Evolutionary conservation across 2,113 vertebrate species (phyloP), one percentile per base, ranked within the genome.

Genomic region (Plotosus lineatus): DNA sequence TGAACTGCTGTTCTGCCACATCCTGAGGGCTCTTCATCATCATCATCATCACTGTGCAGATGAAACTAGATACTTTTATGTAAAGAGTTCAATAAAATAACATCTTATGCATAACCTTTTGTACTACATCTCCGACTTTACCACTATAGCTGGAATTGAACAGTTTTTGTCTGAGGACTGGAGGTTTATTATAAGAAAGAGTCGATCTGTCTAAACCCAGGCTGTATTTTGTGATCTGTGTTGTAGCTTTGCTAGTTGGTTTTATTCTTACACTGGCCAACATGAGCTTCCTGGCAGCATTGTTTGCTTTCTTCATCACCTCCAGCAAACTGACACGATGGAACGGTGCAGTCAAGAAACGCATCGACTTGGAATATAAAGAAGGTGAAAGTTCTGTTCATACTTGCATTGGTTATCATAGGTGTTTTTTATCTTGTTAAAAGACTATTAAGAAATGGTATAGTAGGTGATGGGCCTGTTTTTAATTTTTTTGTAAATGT

Each of bases 271-370:
- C 95, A 17, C 93, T 99, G 90, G 96, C 97, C 85, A 99, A 99
- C 93, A 94, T 91, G 83, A 98, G 98, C 91, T 99, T 99, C 92
- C 96, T 97, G 91, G 92, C 91, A 11, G 89, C 96, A 48, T 90
- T 99, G 88, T 82, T 98, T 69, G 90, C 91, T 19, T 99, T 99
- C 92, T 99, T 97, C 86, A 71, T 97, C 88, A 95, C 96, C 76
- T 98, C 95, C 84, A 97, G 95, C 82, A 96, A 93, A 90, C 95
- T 99, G 83, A 99, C 97, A 6, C 96, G 93, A 82, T 99, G 98
- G 98, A 95, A 92, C 73, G 94, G 92, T 74, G 90, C 93, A 11
- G 38, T 85, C 77, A 99, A 99, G 90, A 98, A 93, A 86, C 92
- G 88, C n/a, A 92, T 97, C 28, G 97, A 99, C 85, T 88, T 95